Conservation (phyloP, 2,888 invertebrate species). For the Athetis lepigone region DNA sequence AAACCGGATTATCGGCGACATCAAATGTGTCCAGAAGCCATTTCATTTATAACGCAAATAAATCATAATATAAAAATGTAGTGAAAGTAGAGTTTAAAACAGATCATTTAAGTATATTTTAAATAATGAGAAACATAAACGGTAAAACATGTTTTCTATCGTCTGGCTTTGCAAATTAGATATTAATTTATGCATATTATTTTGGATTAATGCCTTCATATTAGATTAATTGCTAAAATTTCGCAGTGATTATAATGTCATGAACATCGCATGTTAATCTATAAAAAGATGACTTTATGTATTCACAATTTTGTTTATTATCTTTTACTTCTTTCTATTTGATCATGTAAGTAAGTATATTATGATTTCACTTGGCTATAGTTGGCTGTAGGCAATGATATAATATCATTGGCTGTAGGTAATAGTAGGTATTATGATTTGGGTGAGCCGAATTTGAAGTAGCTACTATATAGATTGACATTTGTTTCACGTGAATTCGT, state of each 20-base stretch:
- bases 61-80: conserved; percentile 30
- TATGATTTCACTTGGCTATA: too few relatives aligned
- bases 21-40: not conserved
- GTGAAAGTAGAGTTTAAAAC: conserved; percentile 48
- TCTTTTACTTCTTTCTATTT: too few relatives aligned
- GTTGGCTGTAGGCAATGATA: too few relatives aligned
- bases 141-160: conserved; percentile 47
- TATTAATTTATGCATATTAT: conserved; percentile 11
- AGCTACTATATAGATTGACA: not conserved
- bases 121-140: conserved; percentile 38
- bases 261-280: not conserved
- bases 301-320: too few relatives aligned
- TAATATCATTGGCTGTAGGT: too few relatives aligned
- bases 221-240: conserved; percentile 7
- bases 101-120: conserved; percentile 37
- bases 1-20: conserved; percentile 12
- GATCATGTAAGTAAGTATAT: too few relatives aligned
- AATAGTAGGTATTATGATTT: too few relatives aligned
- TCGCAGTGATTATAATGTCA: conserved; percentile 1
- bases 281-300: too few relatives aligned
- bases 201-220: conserved; percentile 7
- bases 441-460: too few relatives aligned
- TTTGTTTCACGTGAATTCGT: not conserved
- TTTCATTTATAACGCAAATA: conserved; percentile 19
- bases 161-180: conserved; percentile 16